A percentile compares a stretch with the other conserved stretches of the same genome.
These are phyloP conservation scores for Chaetura pelagica DNA, from an alignment of 2,113 vertebrate species.

Conservation along the genomic window DNA sequence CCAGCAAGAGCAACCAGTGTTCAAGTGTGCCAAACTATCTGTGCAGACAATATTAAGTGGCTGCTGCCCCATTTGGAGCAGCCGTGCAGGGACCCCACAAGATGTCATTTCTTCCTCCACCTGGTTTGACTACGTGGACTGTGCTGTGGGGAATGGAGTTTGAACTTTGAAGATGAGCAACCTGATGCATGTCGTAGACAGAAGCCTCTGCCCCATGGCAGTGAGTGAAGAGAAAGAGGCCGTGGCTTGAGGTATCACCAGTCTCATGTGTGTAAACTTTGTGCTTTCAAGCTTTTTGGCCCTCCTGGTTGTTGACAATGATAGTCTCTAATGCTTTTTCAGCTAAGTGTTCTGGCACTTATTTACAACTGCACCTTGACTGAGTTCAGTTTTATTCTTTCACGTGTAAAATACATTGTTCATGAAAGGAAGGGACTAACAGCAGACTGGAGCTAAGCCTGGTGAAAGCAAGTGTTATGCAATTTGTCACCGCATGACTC, in stretches of 20 bases:
- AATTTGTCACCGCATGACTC: constrained; percentile 20
- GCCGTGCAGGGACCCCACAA: rapidly evolving
- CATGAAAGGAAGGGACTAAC: constrained; percentile 30
- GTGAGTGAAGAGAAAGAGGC: not conserved
- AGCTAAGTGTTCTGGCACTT: not conserved
- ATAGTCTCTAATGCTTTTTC: not conserved
- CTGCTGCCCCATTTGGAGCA: not conserved
- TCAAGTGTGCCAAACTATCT: not conserved
- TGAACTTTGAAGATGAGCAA: not conserved
- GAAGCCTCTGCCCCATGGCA: not conserved
- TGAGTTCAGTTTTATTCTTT: not conserved
- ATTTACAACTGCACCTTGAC: not conserved
- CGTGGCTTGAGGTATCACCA: not conserved
- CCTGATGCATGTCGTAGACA: not conserved
- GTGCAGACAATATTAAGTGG: not conserved
- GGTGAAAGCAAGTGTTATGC: constrained; percentile 26
- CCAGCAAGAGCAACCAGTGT: rapidly evolving
- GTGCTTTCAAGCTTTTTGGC: not conserved
- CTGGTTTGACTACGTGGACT: rapidly evolving
- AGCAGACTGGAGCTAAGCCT: constrained; percentile 16
- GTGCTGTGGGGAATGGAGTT: not conserved
- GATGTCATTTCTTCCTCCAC: rapidly evolving
- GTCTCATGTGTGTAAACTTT: not conserved
- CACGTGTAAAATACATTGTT: not conserved
- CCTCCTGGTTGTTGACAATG: not conserved